Percentiles rank a stretch among this genome's conserved stretches.
Conservation (phyloP, 2,113 vertebrate species). For the Phylloscopus whistleri region DNA sequence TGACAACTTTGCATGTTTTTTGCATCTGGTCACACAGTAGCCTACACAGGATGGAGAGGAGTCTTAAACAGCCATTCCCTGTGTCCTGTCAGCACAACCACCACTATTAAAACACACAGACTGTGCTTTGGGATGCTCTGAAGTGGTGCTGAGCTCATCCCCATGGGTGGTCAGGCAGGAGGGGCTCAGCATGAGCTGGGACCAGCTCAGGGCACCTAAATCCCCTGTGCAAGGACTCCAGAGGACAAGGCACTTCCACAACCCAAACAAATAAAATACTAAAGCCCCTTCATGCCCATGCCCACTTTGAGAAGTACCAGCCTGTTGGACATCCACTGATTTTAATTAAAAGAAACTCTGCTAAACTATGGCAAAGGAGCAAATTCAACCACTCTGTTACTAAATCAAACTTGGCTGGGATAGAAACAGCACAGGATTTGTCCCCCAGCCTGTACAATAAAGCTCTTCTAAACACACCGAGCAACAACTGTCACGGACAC, state of each 20-base stretch:
- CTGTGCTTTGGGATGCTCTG: neutral
- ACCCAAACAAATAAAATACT: neutral
- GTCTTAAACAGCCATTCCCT: neutral
- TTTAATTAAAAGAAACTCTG: neutral
- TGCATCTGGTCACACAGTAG: neutral
- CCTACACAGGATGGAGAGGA: neutral
- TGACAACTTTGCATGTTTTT: neutral
- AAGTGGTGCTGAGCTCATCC: neutral
- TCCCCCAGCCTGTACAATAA: neutral
- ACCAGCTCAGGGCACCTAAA: neutral
- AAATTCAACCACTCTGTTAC: neutral
- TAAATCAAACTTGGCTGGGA: neutral
- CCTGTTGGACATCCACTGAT: neutral
- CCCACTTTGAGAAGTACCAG: neutral
- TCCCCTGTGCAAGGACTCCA: fast-evolving
- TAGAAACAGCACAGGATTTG: neutral
- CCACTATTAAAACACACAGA: neutral
- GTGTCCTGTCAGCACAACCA: neutral
- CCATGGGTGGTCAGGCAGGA: fast-evolving
- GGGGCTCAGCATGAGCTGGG: neutral
- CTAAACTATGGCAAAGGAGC: neutral
- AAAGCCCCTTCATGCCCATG: fast-evolving
- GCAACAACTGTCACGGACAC: neutral
- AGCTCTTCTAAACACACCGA: neutral
- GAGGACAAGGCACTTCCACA: neutral